These are phyloP conservation scores for Pimpla rufipes DNA, from an alignment of 2,888 invertebrate species.

Conservation along the genomic window DNA sequence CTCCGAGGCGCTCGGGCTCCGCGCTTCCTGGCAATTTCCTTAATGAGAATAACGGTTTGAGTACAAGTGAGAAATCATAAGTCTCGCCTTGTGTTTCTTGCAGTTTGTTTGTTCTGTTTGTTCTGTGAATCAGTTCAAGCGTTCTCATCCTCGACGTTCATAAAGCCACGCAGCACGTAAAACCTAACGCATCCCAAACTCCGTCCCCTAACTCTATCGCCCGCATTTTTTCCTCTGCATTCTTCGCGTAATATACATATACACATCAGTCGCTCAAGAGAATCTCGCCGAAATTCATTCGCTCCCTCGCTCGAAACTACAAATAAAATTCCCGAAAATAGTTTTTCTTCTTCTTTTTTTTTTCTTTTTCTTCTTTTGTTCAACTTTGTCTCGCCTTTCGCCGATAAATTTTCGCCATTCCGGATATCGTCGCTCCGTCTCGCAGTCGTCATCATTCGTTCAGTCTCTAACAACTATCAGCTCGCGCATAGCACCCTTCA, in stretches of 20 bases:
- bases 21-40: slow-evolving; percentile 56
- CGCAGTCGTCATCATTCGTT: slow-evolving; percentile 65
- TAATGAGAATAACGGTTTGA: slow-evolving; percentile 57
- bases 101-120: slow-evolving; percentile 31
- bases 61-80: slow-evolving; percentile 60
- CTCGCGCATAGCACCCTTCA: slow-evolving; percentile 81
- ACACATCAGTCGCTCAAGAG: slow-evolving; percentile 34
- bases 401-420: slow-evolving; percentile 48
- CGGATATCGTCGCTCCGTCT: slow-evolving; percentile 65
- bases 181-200: slow-evolving; percentile 55
- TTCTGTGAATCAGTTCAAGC: slow-evolving; percentile 51
- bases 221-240: slow-evolving; percentile 17
- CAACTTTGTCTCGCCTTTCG: slow-evolving; percentile 46
- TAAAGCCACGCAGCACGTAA: slow-evolving; percentile 61
- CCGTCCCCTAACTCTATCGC: slow-evolving; percentile 38
- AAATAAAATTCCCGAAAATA: slow-evolving; percentile 78
- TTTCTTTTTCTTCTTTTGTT: slow-evolving; percentile 48
- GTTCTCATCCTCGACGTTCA: slow-evolving; percentile 50
- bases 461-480: slow-evolving; percentile 66
- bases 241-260: slow-evolving; percentile 25
- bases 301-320: slow-evolving; percentile 60
- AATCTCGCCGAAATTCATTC: slow-evolving; percentile 38
- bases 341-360: slow-evolving; percentile 60
- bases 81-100: slow-evolving; percentile 39
- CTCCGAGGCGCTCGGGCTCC: slow-evolving; percentile 40